phyloP scores from a whole-genome alignment of 2,797 vertebrate genomes.

The Lagorchestes hirsutus region DNA sequence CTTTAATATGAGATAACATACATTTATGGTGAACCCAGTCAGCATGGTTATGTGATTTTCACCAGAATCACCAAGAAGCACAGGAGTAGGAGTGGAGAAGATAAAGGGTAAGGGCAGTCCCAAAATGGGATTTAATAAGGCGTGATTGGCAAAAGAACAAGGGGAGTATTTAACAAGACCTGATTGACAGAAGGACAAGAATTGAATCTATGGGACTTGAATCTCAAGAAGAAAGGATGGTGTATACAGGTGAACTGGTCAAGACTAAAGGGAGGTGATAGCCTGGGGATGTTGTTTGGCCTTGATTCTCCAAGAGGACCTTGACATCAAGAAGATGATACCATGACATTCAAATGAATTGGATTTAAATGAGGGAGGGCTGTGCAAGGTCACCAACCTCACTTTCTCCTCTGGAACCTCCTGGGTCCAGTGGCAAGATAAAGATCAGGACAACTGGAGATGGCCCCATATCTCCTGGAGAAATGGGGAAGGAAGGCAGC shows the following conservation, averaged over 20 bases:
- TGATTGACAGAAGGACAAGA: neutral
- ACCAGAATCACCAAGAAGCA: neutral
- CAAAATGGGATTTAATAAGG: neutral
- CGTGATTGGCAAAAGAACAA: neutral
- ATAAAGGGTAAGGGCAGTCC: neutral
- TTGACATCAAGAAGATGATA: no score
- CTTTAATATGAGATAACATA: neutral
- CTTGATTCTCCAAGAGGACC: no score
- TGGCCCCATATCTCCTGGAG: neutral
- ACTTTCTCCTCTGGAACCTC: no score
- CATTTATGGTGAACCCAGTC: neutral
- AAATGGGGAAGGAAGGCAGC: neutral
- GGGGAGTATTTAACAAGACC: neutral
- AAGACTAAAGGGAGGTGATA: neutral
- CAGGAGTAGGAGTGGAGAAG: neutral
- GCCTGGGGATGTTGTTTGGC: no score
- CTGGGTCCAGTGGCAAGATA: no score
- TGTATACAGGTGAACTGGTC: neutral
- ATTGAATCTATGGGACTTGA: neutral
- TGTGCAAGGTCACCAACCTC: no score
- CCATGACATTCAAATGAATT: no score
- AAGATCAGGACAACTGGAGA: no score
- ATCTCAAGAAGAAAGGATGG: neutral
- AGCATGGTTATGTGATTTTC: neutral
- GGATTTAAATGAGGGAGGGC: no score